Evolutionary conservation across 2,113 vertebrate genomes (phyloP).

Genomic region (Boleophthalmus pectinirostris): DNA sequence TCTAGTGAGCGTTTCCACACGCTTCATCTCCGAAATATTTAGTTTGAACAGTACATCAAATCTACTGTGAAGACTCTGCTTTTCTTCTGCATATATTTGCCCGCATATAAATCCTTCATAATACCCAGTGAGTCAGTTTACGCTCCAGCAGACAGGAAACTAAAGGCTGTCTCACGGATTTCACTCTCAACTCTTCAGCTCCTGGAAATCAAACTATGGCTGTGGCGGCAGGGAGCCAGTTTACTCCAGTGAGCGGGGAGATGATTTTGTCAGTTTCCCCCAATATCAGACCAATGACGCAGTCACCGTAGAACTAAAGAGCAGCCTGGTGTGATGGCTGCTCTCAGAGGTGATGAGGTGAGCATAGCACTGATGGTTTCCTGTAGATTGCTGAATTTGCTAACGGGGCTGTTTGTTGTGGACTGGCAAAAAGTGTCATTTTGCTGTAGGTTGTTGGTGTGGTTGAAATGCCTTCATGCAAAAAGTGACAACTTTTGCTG

Average conservation of each 20-base stretch:
- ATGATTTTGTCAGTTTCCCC: conserved; percentile 41
- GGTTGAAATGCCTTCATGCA: not conserved
- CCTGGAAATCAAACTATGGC: not conserved
- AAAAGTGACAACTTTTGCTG: not conserved
- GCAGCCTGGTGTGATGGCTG: conserved; percentile 35
- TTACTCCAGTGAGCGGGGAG: conserved; percentile 31
- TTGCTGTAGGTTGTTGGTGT: not conserved
- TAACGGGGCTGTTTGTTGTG: conserved; percentile 24
- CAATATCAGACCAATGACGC: conserved; percentile 43
- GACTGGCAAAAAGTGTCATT: not conserved
- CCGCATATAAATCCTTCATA: conserved; percentile 23
- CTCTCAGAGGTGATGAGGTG: conserved; percentile 38
- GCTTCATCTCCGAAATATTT: not conserved
- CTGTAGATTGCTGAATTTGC: conserved; percentile 21
- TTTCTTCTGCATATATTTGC: conserved; percentile 10
- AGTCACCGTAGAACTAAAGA: conserved; percentile 29
- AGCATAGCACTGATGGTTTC: conserved; percentile 21
- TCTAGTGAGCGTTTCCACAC: not conserved
- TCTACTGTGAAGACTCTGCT: not conserved
- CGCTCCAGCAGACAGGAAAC: conserved; percentile 38
- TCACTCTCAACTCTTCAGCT: conserved; percentile 11
- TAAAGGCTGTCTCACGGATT: conserved; percentile 32
- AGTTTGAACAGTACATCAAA: not conserved
- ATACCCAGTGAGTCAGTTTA: conserved; percentile 42
- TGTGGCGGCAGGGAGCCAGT: conserved; percentile 18